Base-by-base conservation (phyloP, 2,888 invertebrate species). In the Emmelina monodactyla region DNA sequence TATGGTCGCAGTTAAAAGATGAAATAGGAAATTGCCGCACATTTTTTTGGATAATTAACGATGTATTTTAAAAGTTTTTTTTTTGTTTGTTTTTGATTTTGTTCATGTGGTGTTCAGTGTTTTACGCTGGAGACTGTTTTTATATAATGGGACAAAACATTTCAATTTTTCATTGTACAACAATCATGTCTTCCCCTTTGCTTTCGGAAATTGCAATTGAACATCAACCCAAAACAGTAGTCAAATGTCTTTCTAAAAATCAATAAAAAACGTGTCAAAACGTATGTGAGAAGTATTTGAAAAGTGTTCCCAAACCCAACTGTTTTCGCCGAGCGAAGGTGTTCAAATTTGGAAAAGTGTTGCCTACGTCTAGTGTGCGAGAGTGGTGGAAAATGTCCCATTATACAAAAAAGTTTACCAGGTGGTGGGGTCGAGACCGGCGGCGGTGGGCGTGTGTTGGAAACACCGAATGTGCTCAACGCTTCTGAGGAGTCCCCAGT, bases 401-500 rank as follows among this genome's bases (percentile, higher is more conserved):
- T 68, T 61, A 67, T 61, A 64, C 58, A 60, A 62, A 62, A 59
- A 47, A 50, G 51, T 82, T n/a, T 80, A 87, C 87, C 83, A 43
- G 83, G 82, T 32, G 83, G 82, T 41, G 81, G 71, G 9, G 84
- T 83, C 28, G 82, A 82, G 19, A 80, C 80, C 3, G 84, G 75
- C n/a, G 62, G 64, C 2, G 84, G 80, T 32, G 82, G 79, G 44
- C 79, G 76, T 28, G 85, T 83, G 54, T 83, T 87, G 12, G 85
- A 84, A 49, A 88, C 87, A 30, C 88, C 87, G 51, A 88, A 88
- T 22, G 88, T 87, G 38, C 87, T 87, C 43, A 88, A 70, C 14
- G 87, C 87, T 49, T 85, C 82, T 1, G 85, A 83, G 11, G 73
- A 71, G 34, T 71, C 67, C 7, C 79, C 70, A 4, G 71, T 65